Evolutionary conservation across 2,113 vertebrate genomes (phyloP).

Genomic region (Pomatorhinus ruficollis): DNA sequence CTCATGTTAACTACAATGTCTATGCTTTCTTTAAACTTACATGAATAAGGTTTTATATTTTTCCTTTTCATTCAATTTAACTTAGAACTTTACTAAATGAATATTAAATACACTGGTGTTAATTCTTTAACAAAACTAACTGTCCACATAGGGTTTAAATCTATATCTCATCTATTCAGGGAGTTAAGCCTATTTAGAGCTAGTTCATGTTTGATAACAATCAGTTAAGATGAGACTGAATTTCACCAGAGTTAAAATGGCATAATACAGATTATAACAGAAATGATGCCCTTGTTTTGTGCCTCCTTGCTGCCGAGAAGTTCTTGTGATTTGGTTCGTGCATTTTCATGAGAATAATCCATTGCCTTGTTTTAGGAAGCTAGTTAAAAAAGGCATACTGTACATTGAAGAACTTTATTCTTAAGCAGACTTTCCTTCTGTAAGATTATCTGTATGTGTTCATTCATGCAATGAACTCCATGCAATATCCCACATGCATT

Average conservation of each 20-base stretch:
- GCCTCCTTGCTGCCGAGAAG: background rate
- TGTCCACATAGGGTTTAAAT: background rate
- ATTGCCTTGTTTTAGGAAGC: background rate
- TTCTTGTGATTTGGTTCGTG: background rate
- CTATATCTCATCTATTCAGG: background rate
- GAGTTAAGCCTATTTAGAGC: background rate
- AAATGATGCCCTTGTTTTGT: background rate
- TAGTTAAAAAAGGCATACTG: background rate
- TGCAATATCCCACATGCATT: rapidly evolving
- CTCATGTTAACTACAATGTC: background rate
- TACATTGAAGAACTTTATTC: background rate
- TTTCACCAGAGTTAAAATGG: background rate
- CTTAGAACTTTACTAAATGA: background rate
- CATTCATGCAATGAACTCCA: background rate
- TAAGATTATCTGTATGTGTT: background rate
- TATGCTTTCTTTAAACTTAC: background rate
- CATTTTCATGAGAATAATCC: background rate
- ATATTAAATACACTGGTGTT: background rate
- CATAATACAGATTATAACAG: background rate
- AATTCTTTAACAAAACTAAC: background rate
- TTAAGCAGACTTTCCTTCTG: background rate
- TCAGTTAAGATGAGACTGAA: background rate
- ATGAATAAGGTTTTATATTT: background rate
- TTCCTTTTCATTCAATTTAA: background rate
- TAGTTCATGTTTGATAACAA: background rate